Evolutionary conservation across 2,888 invertebrate genomes (phyloP), one percentile per base, ranked within the genome.

Genomic region (Diplolepis rosae): DNA sequence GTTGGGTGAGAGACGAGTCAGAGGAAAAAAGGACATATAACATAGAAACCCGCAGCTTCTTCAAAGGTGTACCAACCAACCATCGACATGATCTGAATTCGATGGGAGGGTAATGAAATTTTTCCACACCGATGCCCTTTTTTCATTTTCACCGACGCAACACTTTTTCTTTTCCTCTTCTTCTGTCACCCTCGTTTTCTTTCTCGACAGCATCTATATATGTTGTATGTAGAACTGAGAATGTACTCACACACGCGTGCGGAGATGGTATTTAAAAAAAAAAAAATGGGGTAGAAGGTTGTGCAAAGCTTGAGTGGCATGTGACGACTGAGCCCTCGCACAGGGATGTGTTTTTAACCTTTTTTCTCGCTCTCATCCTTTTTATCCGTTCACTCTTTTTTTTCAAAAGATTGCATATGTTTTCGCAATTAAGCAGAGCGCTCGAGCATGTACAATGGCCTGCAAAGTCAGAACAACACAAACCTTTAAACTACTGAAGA

Each of bases 61-160:
- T 80, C 80, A 77, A 71, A 72, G 73, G 73, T 77, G 71, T 73
- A 80, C 79, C 79, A 77, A 74, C 72, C 73, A 73, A 71, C 73
- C 75, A 77, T 76, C 78, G 71, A 74, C 75, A 77, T 79, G 80
- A 80, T 82, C 81, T 74, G 77, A 73, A 79, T 81, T 79, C 82
- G 79, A 83, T 79, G 78, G 76, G 77, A 79, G 80, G 79, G 82
- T 85, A 84, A 86, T 84, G 82, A 83, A 84, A 84, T 83, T 84
- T 84, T 83, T 85, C 82, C 82, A 78, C 77, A 78, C 75, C 75
- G 66, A 73, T 71, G 75, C 70, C 54, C 69, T 42, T 68, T 32
- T 67, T 66, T 70, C 65, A 52, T 75, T 73, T 66, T 66, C 65
- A 52, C 70, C 52, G 15, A 27, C n/a, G 7, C 27, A 22, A 50